Conservation (phyloP, 92 coral and sea anemone genomes). For the Umimayanthus kanabou region DNA sequence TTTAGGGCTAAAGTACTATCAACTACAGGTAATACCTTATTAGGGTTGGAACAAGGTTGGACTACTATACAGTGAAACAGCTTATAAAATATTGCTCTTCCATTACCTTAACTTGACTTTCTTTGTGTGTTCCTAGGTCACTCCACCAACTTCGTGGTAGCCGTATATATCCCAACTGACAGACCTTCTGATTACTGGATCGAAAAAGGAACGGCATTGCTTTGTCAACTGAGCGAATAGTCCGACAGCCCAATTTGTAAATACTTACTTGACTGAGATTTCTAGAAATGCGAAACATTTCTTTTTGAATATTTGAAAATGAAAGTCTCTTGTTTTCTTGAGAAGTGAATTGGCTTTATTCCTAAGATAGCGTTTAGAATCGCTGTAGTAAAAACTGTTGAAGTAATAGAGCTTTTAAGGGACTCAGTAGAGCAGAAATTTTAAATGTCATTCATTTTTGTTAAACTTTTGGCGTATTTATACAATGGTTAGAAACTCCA, state of each 20-base stretch:
- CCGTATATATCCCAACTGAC: slow-evolving; percentile 91
- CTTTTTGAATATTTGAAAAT: not conserved
- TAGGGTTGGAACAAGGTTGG: too few relatives aligned
- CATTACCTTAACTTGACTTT: not conserved
- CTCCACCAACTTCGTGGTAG: slow-evolving; percentile 97
- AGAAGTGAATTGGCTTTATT: not conserved
- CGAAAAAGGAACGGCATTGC: slow-evolving; percentile 94
- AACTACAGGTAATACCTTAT: too few relatives aligned
- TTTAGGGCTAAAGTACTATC: too few relatives aligned
- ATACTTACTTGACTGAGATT: slow-evolving; percentile 6
- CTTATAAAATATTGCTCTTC: not conserved
- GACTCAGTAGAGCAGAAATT: not conserved
- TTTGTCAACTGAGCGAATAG: slow-evolving; percentile 94
- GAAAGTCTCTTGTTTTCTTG: not conserved
- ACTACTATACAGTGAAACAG: too few relatives aligned
- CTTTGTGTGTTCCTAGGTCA: slow-evolving; percentile 69
- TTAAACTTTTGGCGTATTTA: not conserved
- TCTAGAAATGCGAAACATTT: slow-evolving; percentile 15
- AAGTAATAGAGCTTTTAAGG: not conserved
- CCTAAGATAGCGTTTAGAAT: not conserved
- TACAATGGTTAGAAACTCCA: not conserved
- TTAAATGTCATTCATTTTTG: not conserved
- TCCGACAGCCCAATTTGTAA: not conserved
- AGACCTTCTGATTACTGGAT: slow-evolving; percentile 92
- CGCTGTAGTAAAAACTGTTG: not conserved